Evolutionary conservation across 2,113 vertebrate genomes (phyloP).

Genomic region (Suricata suricatta): DNA sequence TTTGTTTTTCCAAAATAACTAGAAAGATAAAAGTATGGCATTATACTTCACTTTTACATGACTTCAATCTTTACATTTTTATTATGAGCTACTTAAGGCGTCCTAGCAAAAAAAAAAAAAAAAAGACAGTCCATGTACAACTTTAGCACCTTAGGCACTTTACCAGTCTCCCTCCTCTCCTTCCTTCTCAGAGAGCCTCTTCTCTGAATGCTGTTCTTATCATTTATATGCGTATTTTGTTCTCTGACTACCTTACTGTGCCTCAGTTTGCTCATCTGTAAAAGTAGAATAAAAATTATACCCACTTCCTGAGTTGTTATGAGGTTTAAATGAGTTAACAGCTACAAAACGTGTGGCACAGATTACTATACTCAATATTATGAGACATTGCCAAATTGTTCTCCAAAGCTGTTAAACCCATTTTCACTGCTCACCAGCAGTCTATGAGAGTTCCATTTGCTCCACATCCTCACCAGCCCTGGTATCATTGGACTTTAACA

Average conservation of each 20-base stretch:
- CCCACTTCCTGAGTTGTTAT: background rate
- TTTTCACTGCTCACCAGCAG: background rate
- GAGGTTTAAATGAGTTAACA: background rate
- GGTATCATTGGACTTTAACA: background rate
- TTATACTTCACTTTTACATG: conserved; percentile 16
- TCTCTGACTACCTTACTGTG: conserved; percentile 19
- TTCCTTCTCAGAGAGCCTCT: background rate
- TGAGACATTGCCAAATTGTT: background rate
- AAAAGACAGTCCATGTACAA: background rate
- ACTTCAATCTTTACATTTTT: background rate
- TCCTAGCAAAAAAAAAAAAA: background rate
- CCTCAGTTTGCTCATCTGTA: no score
- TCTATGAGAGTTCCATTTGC: background rate
- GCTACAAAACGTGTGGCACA: background rate
- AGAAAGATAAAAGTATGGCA: conserved; percentile 71
- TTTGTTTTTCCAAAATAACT: conserved; percentile 99
- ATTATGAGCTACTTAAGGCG: background rate
- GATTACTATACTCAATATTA: background rate
- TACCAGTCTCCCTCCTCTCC: background rate
- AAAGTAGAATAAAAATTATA: background rate
- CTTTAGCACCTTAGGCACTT: background rate
- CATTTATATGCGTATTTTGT: background rate
- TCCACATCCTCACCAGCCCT: background rate
- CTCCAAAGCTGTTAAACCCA: background rate
- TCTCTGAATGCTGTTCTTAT: background rate